Evolutionary conservation across 2,113 vertebrate genomes (phyloP), one percentile per base, ranked within the genome.

Genomic region (Coryphaenoides rupestris): DNA sequence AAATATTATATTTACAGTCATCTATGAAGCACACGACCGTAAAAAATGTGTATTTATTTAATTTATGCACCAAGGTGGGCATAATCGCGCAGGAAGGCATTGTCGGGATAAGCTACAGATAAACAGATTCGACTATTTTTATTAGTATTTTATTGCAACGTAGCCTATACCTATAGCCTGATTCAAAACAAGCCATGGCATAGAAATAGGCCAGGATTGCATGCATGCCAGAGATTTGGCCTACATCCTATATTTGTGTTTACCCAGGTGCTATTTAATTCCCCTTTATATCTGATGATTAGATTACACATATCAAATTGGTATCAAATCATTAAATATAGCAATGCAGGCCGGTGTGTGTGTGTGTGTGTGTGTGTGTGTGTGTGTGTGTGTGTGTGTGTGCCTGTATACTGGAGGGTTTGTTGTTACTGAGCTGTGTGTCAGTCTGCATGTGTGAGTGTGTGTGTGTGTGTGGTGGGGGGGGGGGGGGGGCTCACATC

Each of bases 401-500:
- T 52, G 19, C 33, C 33, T 40, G 13, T 40, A 6, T 45, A 75
- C 67, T 65, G 52, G 60, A 69, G 60, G 72, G 69, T 66, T 78
- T 66, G 65, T 60, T 13, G 40, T 6, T 16, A 65, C 66, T 60
- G 64, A 73, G 77, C 77, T 74, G 75, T 70, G n/a, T 86, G 81
- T 79, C 73, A 79, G 47, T 22, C 28, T 60, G 56, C 61, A n/a
- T n/a, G n/a, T 78, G 80, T 79, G 79, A 82, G n/a, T n/a, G n/a
- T n/a, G n/a, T n/a, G n/a, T n/a, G n/a, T n/a, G n/a, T n/a, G n/a
- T n/a, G n/a, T n/a, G n/a, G n/a, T n/a, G n/a, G n/a, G n/a, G n/a
- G n/a, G n/a, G n/a, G n/a, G 70, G 76, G 75, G 69, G 72, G 77
- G 66, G 69, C 75, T 77, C 76, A 73, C 76, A 75, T 80, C 77